Base-by-base conservation (phyloP, 2,888 invertebrate genomes). In the Ophion slaviceki region DNA sequence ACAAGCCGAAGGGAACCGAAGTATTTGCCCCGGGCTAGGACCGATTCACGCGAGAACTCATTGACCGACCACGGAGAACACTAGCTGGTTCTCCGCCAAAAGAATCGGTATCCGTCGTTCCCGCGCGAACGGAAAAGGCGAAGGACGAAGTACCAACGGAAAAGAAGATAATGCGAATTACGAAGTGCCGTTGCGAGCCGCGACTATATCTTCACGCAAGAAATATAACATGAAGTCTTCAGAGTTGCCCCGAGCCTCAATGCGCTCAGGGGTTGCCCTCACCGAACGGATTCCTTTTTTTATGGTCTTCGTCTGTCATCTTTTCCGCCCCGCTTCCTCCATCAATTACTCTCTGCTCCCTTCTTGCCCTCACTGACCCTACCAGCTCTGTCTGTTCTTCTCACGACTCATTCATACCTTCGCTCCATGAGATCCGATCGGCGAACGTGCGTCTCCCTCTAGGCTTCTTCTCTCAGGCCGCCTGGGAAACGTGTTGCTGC, bases 361-460 rank as follows among this genome's bases (percentile, higher is more conserved):
- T 40, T 67, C 70, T 80, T 67, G 28, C 76, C 47, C 66, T 72
- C 61, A 28, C 76, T 40, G 57, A 76, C 57, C 72, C 75, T 5
- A 24, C 7, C 32, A 47, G 47, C 40, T 61, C 64, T 81, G 64
- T 88, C 87, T 82, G 71, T 80, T 88, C 91, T 92, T 92, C 92
- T 92, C 92, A 92, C 91, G 89, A 91, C 89, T 92, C 92, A 92
- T 92, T 92, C 92, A 92, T 92, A 91, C 90, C 90, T 84, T 90
- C 89, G 89, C 90, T 87, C 88, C 89, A 88, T 91, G 90, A 91
- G 92, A 91, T 90, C 89, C 88, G 88, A 92, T 92, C 91, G 81
- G 68, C 74, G 86, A 88, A 68, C 85, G 80, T 84, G 80, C 80
- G 64, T 76, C 76, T 68, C 67, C 76, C 75, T 72, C 76, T 81